phyloP scores from a whole-genome alignment of 2,797 vertebrate species.

The Amblyopsis hoosieri region DNA sequence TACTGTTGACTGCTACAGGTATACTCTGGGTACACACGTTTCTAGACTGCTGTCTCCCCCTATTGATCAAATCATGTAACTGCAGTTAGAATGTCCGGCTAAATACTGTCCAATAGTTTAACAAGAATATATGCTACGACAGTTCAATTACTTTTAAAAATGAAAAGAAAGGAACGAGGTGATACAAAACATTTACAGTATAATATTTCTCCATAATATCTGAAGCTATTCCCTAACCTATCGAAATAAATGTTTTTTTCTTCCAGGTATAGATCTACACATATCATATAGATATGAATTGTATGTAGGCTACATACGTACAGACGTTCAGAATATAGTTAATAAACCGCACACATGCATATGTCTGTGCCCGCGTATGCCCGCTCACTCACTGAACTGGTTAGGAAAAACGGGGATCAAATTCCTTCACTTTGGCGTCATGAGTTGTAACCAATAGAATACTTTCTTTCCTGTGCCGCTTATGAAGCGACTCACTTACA shows the following conservation, averaged over 20 bases:
- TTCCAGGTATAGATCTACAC: too few species aligned
- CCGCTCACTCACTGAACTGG: conserved; percentile 10
- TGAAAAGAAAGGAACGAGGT: background rate
- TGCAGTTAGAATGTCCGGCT: conserved; percentile 2
- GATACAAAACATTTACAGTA: background rate
- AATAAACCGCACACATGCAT: conserved; percentile 13
- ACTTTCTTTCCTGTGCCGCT: conserved; percentile 49
- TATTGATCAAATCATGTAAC: conserved; percentile 52
- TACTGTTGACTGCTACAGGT: conserved; percentile 14
- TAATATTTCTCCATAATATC: too few species aligned
- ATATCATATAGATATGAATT: too few species aligned
- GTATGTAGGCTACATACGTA: background rate
- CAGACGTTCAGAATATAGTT: conserved; percentile 16
- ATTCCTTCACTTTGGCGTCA: conserved; percentile 67
- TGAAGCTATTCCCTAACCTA: too few species aligned
- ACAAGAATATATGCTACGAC: too few species aligned
- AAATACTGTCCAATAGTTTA: background rate
- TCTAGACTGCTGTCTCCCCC: conserved; percentile 77
- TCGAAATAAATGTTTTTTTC: too few species aligned
- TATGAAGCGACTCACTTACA: conserved; percentile 47
- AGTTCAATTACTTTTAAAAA: conserved; percentile 9
- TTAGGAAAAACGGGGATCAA: conserved; percentile 45
- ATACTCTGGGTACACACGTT: conserved; percentile 27
- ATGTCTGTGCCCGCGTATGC: conserved; percentile 25
- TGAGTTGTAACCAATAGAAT: conserved; percentile 55